Evolutionary conservation across 2,797 vertebrate species (phyloP), one percentile per base, ranked within the genome.

Genomic region (Sternotherus odoratus): DNA sequence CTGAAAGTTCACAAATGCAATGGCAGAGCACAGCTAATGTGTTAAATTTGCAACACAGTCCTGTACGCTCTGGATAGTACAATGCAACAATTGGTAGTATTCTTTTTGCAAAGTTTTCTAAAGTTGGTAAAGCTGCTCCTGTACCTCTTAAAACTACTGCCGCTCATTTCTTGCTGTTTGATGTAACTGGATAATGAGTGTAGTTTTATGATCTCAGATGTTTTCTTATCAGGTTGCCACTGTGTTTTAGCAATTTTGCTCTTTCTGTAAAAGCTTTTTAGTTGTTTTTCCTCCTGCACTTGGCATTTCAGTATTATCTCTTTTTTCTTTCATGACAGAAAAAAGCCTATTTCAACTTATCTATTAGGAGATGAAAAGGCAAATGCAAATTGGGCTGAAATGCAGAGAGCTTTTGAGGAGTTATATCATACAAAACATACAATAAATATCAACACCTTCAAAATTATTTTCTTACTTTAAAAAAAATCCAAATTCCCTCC

Each of bases 351-450:
- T 95, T 90, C 60, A 74, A 57, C 10, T 80, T 51, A 84, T 80
- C 13, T 86, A 36, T 69, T 89, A 90, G n/a, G 63, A 87, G 78
- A 83, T 28, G 26, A 48, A 36, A 93, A 83, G 87, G 86, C 48
- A 85, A 87, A 85, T 46, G 36, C 87, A 89, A 77, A 78, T 66
- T 15, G 6, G 36, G 75, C n/a, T 77, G 51, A 95, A 94, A 94
- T 88, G 49, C 51, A 77, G 53, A 83, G 10, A 79, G 2, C 33
- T 86, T 93, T 84, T 86, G 69, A 72, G 33, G 94, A 89, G 56
- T 83, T 0, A 21, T 81, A 53, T 85, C 82, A 15, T 8, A 36
- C 46, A 78, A 93, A 15, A 48, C 78, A 16, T 39, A 82, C 49
- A 30, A 30, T 86, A 8, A 11, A 50, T 54, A 5, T 83, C 12